phyloP scores from a whole-genome alignment of 2,797 vertebrate species.

The Choloepus didactylus region DNA sequence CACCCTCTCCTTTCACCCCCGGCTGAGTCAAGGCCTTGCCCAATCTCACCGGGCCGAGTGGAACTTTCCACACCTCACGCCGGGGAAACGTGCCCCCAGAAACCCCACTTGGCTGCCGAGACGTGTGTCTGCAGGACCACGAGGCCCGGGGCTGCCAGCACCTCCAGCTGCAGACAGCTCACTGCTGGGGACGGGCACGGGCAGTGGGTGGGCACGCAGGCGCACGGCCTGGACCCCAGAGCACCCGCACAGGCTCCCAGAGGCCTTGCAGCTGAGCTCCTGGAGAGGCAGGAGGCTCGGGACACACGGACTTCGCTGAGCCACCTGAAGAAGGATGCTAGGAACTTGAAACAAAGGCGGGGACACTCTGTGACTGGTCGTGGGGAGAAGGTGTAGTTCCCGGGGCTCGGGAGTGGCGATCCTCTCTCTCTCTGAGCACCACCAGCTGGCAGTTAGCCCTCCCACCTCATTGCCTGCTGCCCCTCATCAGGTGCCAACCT shows the following conservation, averaged over 20 bases:
- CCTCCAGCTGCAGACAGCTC: not conserved
- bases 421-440: accelerated
- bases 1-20: slow-evolving; percentile 54
- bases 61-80: slow-evolving; percentile 72
- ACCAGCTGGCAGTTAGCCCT: not conserved
- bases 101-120: not conserved
- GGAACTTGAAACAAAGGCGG: not conserved
- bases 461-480: not conserved
- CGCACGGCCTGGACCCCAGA: accelerated
- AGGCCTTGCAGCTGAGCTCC: not conserved
- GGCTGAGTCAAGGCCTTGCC: slow-evolving; percentile 62
- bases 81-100: not conserved
- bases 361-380: accelerated
- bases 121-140: not conserved
- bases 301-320: not conserved
- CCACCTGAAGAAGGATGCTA: not conserved
- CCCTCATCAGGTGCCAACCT: not conserved
- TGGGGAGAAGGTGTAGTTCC: not conserved
- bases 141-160: not conserved
- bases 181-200: not conserved
- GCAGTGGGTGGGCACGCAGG: too few species aligned
- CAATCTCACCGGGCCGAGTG: slow-evolving; percentile 39
- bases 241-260: accelerated
- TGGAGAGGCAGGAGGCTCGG: not conserved
- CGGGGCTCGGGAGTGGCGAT: not conserved